A percentile compares a stretch with the other conserved stretches of the same genome.
Conservation (phyloP, 2,797 vertebrate species). For the Argyrosomus regius region DNA sequence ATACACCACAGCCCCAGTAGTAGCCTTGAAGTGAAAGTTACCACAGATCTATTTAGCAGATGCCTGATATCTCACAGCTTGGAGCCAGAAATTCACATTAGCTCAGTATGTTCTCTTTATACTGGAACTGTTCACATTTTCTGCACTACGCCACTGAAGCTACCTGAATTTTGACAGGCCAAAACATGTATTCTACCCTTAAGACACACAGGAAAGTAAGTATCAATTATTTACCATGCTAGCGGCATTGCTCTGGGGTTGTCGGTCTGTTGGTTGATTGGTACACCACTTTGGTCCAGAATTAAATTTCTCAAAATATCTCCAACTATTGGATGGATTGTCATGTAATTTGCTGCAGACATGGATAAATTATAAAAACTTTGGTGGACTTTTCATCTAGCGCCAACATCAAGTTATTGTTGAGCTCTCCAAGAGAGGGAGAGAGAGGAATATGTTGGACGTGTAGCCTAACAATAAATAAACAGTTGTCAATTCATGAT, state of each 20-base stretch:
- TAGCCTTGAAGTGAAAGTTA: conserved; percentile 38
- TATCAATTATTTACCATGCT: neutral
- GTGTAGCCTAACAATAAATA: no score
- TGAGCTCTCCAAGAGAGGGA: no score
- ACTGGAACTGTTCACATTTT: conserved; percentile 4
- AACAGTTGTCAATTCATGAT: no score
- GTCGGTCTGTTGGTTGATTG: neutral
- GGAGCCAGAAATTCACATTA: conserved; percentile 47
- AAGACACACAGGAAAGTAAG: conserved; percentile 7
- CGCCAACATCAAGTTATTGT: neutral
- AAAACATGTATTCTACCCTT: neutral
- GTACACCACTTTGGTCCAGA: neutral
- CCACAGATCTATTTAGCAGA: conserved; percentile 69
- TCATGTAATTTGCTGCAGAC: neutral
- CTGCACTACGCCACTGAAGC: neutral
- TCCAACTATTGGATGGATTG: neutral
- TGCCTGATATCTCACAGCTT: conserved; percentile 47
- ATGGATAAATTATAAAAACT: neutral
- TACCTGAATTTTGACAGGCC: neutral
- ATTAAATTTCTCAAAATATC: neutral
- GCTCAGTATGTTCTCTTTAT: conserved; percentile 17
- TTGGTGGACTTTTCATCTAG: neutral
- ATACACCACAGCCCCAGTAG: conserved; percentile 8
- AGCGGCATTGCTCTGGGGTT: neutral
- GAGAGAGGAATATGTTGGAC: no score